Evolutionary conservation across 2,888 invertebrate species (phyloP), one percentile per base, ranked within the genome.

Genomic region (Polymixis lichenea): DNA sequence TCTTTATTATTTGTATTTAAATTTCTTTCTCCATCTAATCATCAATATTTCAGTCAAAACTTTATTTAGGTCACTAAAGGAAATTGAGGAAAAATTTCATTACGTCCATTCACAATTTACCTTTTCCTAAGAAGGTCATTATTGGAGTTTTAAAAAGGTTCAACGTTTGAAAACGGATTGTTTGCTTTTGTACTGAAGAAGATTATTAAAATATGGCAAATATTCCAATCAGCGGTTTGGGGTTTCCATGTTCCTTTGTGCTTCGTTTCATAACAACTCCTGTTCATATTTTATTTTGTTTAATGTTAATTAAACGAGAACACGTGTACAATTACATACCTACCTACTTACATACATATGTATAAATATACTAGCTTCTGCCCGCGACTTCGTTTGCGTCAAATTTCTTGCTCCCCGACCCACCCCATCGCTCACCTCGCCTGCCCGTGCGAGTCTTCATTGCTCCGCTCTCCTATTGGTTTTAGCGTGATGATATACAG

Each of bases 21-120:
- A 82, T 85, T 84, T 84, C 19, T 77, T 83, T 88, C 86, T 81
- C 68, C 53, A 77, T 83, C 67, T 43, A 86, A 77, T 85, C 84
- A 80, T 72, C 70, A 83, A 84, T 84, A 88, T 85, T 86, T 78
- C 77, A 83, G 75, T 77, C 60, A 86, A 85, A 85, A 83, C 79
- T 87, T 84, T 83, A 83, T 86, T 77, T 84, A 79, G 79, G 81
- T 85, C 81, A 78, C 81, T 77, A 78, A 79, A 88, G 84, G 78
- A 89, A 88, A 89, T 88, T 87, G 84, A 87, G 89, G 85, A 87
- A 87, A 89, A 88, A 88, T 81, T 90, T 89, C 84, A 89, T 89
- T 88, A 88, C 83, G 80, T 87, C 86, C 87, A 90, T 89, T 90
- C 87, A 86, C 87, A 86, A 86, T 87, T 89, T 86, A 87, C 85